These are phyloP conservation scores for Ciconia maguari DNA, from an alignment of 2,113 vertebrate genomes.

Conservation along the genomic window DNA sequence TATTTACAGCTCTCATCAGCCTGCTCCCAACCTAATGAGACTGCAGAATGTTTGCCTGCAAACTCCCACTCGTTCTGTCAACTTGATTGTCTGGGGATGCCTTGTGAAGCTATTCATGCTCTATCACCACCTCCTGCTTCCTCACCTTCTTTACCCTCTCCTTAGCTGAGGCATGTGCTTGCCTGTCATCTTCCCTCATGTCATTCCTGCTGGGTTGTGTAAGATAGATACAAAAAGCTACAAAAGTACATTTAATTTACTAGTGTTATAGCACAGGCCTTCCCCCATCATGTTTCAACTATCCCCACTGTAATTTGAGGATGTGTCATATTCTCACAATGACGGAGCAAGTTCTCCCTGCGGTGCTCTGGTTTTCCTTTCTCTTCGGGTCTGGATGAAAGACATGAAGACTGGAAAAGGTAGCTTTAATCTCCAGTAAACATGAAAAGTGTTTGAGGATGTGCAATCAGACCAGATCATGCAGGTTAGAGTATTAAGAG, in stretches of 20 bases:
- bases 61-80: conserved; percentile 66
- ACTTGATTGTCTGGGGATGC: conserved; percentile 50
- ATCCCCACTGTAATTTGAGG: not conserved
- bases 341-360: not conserved
- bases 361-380: not conserved
- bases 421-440: not conserved
- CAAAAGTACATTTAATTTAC: conserved; percentile 34
- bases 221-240: conserved; percentile 18
- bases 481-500: not conserved
- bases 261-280: not conserved
- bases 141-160: conserved; percentile 53
- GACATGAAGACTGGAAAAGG: not conserved
- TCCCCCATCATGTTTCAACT: not conserved
- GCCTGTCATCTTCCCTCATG: conserved; percentile 30
- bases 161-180: conserved; percentile 16
- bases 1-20: conserved; percentile 52
- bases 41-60: conserved; percentile 54
- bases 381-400: not conserved
- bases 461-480: not conserved
- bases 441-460: not conserved
- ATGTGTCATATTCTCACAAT: not conserved
- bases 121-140: conserved; percentile 55
- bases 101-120: conserved; percentile 42
- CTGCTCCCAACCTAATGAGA: conserved; percentile 38
- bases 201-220: conserved; percentile 4